Evolutionary conservation across 2,888 invertebrate genomes (phyloP), one percentile per base, ranked within the genome.

Genomic region (Melitaea athalia): DNA sequence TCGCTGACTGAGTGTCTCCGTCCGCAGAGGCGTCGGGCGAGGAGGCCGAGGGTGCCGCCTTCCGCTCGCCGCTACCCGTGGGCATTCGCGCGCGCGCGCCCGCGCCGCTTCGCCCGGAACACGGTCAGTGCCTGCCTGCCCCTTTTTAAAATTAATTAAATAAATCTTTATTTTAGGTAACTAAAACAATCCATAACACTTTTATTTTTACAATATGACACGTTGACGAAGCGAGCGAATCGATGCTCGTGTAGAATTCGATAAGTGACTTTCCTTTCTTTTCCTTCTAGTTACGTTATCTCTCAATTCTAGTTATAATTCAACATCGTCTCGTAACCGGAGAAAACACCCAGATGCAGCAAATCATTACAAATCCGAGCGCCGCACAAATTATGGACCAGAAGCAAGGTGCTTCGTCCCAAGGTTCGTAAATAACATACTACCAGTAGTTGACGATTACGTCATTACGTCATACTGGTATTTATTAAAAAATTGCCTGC

Each of bases 51-150:
- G 95, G 95, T 53, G 94, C 93, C 67, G 95, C 95, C 43, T 96
- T 95, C 85, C 93, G 96, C 11, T 95, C 95, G 76, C 96, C 96
- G 11, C 86, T 96, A 76, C 96, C 96, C 1, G 91, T 91, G 24
- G 83, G 84, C 7, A 73, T 88, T 74, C 82, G 91, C 0, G 84
- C 91, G 15, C 82, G 91, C 0, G 88, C 89, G 1, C 59, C 80
- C 67, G 63, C 67, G 14, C 57, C 64, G 55, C 72, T 65, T 31
- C 72, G 77, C 12, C 83, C 85, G 0, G 88, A 88, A 31, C 87
- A 88, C 52, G 69, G 74, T 73, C 11, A 69, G 69, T 65, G 33
- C n/a, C 38, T 8, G 43, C 43, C 43, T 11, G 11, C 45, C 1
- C 24, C 24, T 24, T 1, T 24, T 2, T 24, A 24, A 24, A 24